Evolutionary conservation across 2,888 invertebrate genomes (phyloP), one percentile per base, ranked within the genome.

Genomic region (Mechanitis mazaeus): DNA sequence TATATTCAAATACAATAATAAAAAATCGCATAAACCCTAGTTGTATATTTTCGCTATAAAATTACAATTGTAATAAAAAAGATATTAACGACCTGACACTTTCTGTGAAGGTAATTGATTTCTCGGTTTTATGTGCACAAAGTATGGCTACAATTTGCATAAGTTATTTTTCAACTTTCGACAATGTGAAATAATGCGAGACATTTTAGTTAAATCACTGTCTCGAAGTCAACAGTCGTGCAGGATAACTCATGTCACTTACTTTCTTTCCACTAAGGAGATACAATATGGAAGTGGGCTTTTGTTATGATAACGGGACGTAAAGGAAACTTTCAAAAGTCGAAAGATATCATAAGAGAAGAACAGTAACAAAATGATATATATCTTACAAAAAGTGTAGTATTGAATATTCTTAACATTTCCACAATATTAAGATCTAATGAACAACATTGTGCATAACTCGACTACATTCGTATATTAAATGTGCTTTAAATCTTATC

Each of bases 151-250:
- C 54, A 47, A 65, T 65, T 60, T 56, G 46, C 58, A 63, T 60
- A 65, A 58, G 56, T 56, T 55, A 60, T 47, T 47, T 63, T 54
- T 58, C 47, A 58, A 62, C 62, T 62, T 56, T 60, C 60, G 60
- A 60, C 54, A 45, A 53, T 7, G 45, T 58, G 50, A 56, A 63
- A 65, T 50, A 50, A 58, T 59, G 63, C 60, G 57, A 60, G 55
- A 53, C 59, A 58, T 55, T 60, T 65, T 65, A 60, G 56, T 60
- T 60, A 63, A 63, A 60, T 56, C 58, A 53, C 42, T 63, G 60
- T 62, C 62, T 58, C 28, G 53, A 9, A 38, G 53, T 55, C 55
- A 59, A 55, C 47, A 53, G 58, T 50, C 58, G 55, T 55, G 55
- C 55, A 56, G 42, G 33, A 63, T 45, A 42, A 53, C 31, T 45